Evolutionary conservation across 1,140 invertebrate species (phyloP), one percentile per base, ranked within the genome.

Genomic region (Drepana arcuata): DNA sequence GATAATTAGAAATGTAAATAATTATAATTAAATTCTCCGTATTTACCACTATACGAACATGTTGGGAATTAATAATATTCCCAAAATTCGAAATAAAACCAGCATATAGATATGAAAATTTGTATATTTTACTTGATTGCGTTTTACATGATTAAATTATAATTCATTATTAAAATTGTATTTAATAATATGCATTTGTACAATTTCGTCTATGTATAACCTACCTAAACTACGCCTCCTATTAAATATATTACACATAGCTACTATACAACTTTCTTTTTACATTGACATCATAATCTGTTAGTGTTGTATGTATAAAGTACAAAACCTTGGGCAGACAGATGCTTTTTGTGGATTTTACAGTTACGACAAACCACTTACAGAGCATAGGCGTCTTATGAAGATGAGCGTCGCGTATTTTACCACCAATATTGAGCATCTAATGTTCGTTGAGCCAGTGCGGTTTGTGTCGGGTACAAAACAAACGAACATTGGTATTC

Each of bases 101-200:
- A 46, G 14, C 33, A 36, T 41, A 27, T 74, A 80, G 68, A 81
- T 74, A 80, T 61, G 66, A 81, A 81, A 78, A 65, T 73, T 75
- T 80, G 69, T 75, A 78, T 80, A 78, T 74, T 77, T 72, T 69
- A 77, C 56, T 74, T 75, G 67, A 75, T 75, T 68, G 73, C 71
- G 69, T 81, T 81, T 78, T 81, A 78, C 77, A 81, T 65, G 73
- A 78, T 78, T 77, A 78, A 77, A 74, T 78, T 74, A 72, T 71
- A 69, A 56, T 72, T 75, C 54, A 68, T 61, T 67, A 73, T 64
- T 70, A 72, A 80, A 75, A 72, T 75, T 72, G n/a, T n/a, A 71
- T 63, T 64, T 62, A 52, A 26, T 66, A 71, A 77, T 72, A 75
- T 73, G 68, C 61, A 67, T 78, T 77, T 79, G 72, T 79, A 81